Evolutionary conservation across 2,888 invertebrate species (phyloP), one percentile per base, ranked within the genome.

Genomic region (Mylabris sibirica): DNA sequence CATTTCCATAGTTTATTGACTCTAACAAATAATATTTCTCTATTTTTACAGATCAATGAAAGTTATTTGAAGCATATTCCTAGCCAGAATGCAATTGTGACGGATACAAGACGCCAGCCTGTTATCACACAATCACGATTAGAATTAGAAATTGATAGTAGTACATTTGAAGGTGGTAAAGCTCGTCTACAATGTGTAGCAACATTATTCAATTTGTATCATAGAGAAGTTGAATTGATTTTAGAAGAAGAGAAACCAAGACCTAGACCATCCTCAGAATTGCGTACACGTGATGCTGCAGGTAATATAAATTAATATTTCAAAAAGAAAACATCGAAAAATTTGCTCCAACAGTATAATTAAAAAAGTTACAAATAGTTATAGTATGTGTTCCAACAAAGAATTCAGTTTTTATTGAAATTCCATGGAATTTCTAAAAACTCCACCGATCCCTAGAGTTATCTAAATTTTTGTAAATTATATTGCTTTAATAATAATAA

Each of bases 161-260:
- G 89, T 77, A 89, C 89, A 67, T 92, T 91, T 82, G 88, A 88
- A 82, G 87, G 89, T 44, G 90, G 91, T 72, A 89, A 88, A 79
- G 87, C 92, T 69, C 88, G 88, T 71, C 86, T 92, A 75, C 88
- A 89, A 77, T 92, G 92, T 84, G 88, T 89, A 78, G 91, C 90
- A 66, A 89, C 87, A 77, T 87, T 92, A 83, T 91, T 91, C 86
- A 89, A 90, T 82, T 86, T 92, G 77, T 91, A 92, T 84, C 87
- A 88, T 75, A 87, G 88, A 75, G 87, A 89, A 74, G 87, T 88
- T 65, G 90, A 90, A 82, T 85, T 89, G 73, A 86, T 89, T 77
- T 87, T 92, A 79, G 91, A 91, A 83, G 92, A 92, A 86, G 92
- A 92, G 84, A 90, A 90, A 79, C 92, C 93, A 69, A 88, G 91